Base-by-base conservation (phyloP, 2,888 invertebrate species). In the Dicranocentrus wangi region DNA sequence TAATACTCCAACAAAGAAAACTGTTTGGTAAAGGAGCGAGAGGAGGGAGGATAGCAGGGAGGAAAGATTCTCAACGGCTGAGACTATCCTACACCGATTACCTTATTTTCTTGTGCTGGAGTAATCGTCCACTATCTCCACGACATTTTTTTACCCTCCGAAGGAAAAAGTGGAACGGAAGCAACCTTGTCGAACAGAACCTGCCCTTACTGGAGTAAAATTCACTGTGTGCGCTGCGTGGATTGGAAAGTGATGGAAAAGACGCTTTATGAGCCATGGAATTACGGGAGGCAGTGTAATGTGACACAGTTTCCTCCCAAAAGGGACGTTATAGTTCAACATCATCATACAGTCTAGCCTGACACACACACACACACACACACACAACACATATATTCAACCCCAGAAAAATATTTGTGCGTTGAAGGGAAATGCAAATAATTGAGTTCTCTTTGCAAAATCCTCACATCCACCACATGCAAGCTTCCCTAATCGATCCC, bases 201-300 rank as follows among this genome's bases (percentile, higher is more conserved):
- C 71, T 81, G 66, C 63, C 58, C 58, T 68, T 28, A 47, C 69
- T 60, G 47, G 58, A 47, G 47, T 63, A 66, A 60, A 81, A 81
- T 76, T 76, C 76, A 81, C 55, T 73, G 63, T 28, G 66, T 51
- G 81, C 76, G 76, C 55, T 73, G 63, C 25, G 66, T 51, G 81
- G 81, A 76, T 71, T 81, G 65, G 81, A 76, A 70, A 81, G 63
- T 76, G 81, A 81, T 81, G 81, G 81, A 76, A 81, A 81, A 81
- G 76, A 71, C 53, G 66, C 70, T 81, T 81, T 81, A 81, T 81
- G 81, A 76, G 76, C 81, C 81, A 81, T 81, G 76, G 81, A 81
- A 76, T 81, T 81, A 81, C 76, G 75, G 55, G 60, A 51, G 27
- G 81, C 21, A 58, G 51, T 28, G 39, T 68, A 75, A 69, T 32